A percentile compares a stretch with the other conserved stretches of the same genome.
phyloP scores from a whole-genome alignment of 1,140 invertebrate species.

The Zaprionus tsacasi region DNA sequence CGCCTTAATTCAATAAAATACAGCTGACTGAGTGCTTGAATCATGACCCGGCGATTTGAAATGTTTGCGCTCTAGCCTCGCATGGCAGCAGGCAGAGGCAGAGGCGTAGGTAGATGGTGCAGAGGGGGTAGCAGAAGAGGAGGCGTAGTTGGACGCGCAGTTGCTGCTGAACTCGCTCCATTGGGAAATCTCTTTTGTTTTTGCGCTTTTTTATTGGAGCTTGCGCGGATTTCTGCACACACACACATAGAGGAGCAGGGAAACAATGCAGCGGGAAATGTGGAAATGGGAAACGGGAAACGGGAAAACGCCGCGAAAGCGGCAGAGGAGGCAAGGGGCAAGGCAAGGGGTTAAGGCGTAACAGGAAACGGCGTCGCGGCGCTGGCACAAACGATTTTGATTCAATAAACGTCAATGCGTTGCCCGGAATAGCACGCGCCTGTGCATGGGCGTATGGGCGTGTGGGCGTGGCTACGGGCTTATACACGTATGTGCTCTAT shows the following conservation, averaged over 20 bases:
- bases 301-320: not conserved
- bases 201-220: constrained; percentile 26
- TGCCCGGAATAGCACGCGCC: constrained; percentile 17
- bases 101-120: not conserved
- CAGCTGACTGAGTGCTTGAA: constrained; percentile 81
- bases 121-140: no score
- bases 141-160: constrained; percentile 43
- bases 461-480: not conserved
- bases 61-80: constrained; percentile 60
- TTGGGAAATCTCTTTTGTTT: constrained; percentile 78
- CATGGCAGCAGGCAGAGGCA: constrained; percentile 9
- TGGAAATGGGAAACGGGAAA: constrained; percentile 1
- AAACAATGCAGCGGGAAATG: constrained; percentile 44
- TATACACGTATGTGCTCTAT: constrained; percentile 6
- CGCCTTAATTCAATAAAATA: constrained; percentile 80
- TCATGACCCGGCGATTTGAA: constrained; percentile 79
- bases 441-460: no score
- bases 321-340: constrained; percentile 1
- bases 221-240: constrained; percentile 39
- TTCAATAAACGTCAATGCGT: constrained; percentile 79
- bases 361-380: constrained; percentile 6
- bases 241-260: constrained; percentile 8
- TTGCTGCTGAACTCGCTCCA: constrained; percentile 67
- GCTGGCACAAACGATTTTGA: constrained; percentile 67
- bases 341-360: constrained; percentile 25